phyloP scores from a whole-genome alignment of 2,797 vertebrate genomes.

The Acrocephalus scirpaceus region DNA sequence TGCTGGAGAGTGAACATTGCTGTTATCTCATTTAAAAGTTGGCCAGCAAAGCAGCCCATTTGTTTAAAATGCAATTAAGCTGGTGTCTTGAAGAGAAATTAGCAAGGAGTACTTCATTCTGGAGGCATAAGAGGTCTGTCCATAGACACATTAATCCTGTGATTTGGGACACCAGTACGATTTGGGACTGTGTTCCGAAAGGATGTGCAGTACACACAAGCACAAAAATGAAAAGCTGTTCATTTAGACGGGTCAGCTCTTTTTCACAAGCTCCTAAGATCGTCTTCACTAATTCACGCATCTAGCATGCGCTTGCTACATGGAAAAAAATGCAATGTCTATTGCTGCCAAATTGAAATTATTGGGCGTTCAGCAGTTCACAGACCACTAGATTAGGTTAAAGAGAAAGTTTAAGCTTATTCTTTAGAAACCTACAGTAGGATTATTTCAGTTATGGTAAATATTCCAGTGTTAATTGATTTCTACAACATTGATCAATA shows the following conservation, averaged over 20 bases:
- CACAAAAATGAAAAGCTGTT: slow-evolving; percentile 25
- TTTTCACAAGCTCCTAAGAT: slow-evolving; percentile 1
- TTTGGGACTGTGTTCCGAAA: slow-evolving; percentile 69
- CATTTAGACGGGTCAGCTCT: slow-evolving; percentile 13
- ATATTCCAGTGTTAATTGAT: background rate
- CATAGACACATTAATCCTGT: slow-evolving; percentile 85
- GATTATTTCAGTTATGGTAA: background rate
- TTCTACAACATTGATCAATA: background rate
- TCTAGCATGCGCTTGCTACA: background rate
- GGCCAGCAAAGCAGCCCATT: slow-evolving; percentile 92
- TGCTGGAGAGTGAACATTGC: slow-evolving; percentile 90
- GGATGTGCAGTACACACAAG: slow-evolving; percentile 44
- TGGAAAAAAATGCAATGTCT: background rate
- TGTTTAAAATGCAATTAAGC: slow-evolving; percentile 96
- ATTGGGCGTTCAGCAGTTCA: slow-evolving; percentile 3
- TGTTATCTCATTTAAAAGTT: slow-evolving; percentile 90
- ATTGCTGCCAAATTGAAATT: background rate
- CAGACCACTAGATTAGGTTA: background rate
- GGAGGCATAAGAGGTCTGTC: slow-evolving; percentile 87
- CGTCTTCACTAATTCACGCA: background rate
- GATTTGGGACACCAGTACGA: slow-evolving; percentile 82
- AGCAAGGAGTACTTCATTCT: slow-evolving; percentile 90
- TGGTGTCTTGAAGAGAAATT: slow-evolving; percentile 90
- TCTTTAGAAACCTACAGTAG: background rate
- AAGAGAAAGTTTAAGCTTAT: background rate